A percentile compares a stretch with the other conserved stretches of the same genome.
Conservation (phyloP, 2,888 invertebrate species). For the Cerceris ruficornis region DNA sequence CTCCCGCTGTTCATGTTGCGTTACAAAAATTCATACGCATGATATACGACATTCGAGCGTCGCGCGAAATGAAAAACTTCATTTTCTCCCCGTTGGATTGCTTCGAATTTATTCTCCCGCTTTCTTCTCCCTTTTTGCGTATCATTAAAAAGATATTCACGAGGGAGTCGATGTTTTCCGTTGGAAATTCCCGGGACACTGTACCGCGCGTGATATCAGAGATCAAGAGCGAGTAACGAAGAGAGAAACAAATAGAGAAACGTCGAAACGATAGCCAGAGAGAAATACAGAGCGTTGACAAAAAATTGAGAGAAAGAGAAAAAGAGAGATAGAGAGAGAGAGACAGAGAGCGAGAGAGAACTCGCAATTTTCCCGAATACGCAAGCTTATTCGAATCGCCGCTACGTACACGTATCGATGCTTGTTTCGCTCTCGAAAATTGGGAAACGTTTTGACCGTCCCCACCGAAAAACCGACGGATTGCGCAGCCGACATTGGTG, state of each 20-base stretch:
- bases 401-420: constrained; percentile 29
- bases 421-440: constrained; percentile 40
- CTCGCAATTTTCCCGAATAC: constrained; percentile 2
- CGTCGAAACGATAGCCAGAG: too few relatives aligned
- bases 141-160: neutral
- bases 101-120: constrained; percentile 31
- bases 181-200: too few relatives aligned
- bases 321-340: too few relatives aligned
- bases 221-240: too few relatives aligned
- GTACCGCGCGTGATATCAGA: too few relatives aligned
- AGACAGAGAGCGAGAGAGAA: neutral
- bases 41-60: constrained; percentile 10
- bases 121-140: neutral
- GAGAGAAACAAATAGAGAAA: too few relatives aligned
- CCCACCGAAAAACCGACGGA: constrained; percentile 31
- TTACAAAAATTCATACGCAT: constrained; percentile 13
- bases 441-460: constrained; percentile 32
- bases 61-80: constrained; percentile 27
- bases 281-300: too few relatives aligned
- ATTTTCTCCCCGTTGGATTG: constrained; percentile 17
- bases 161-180: too few relatives aligned
- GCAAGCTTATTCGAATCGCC: neutral
- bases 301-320: too few relatives aligned
- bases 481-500: constrained; percentile 31
- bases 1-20: constrained; percentile 1